Percentiles rank a stretch among this genome's conserved stretches.
These are phyloP conservation scores for Talpa occidentalis DNA, from an alignment of 2,113 vertebrate species.

Conservation along the genomic window DNA sequence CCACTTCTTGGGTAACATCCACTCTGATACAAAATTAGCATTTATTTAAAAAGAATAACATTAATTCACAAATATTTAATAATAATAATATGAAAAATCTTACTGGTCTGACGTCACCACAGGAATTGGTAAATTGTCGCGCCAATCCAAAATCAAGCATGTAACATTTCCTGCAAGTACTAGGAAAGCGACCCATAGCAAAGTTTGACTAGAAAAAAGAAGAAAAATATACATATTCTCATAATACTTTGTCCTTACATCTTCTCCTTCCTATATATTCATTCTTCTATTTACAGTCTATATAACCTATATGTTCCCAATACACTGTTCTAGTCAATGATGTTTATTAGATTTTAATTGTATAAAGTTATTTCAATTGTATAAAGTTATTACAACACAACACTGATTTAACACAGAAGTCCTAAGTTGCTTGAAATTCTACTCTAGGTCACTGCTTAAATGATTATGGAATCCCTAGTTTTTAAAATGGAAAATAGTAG, in stretches of 20 bases:
- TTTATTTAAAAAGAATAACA: constrained; percentile 53
- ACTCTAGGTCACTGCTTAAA: constrained; percentile 35
- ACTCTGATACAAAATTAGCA: constrained; percentile 36
- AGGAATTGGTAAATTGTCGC: constrained; percentile 98
- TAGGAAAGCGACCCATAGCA: constrained; percentile 98
- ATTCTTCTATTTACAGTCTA: constrained; percentile 46
- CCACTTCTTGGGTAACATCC: constrained; percentile 13
- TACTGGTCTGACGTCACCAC: constrained; percentile 98
- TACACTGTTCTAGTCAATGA: constrained; percentile 1
- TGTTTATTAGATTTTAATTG: constrained; percentile 22
- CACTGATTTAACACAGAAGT: constrained; percentile 20
- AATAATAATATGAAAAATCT: constrained; percentile 83
- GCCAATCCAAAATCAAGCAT: constrained; percentile 99
- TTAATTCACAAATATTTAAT: constrained; percentile 61
- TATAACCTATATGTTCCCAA: background rate
- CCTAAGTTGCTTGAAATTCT: constrained; percentile 22
- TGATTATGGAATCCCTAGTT: background rate
- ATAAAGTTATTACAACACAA: constrained; percentile 29
- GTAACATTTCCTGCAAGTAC: constrained; percentile 97
- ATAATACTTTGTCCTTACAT: constrained; percentile 17
- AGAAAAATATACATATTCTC: constrained; percentile 41
- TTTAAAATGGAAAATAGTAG: background rate
- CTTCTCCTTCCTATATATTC: constrained; percentile 4
- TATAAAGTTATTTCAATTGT: background rate
- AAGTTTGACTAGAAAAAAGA: constrained; percentile 94